Evolutionary conservation across 64 coral and sea anemone genomes (phyloP), one percentile per base, ranked within the genome.

Genomic region (Actinia tenebrosa): DNA sequence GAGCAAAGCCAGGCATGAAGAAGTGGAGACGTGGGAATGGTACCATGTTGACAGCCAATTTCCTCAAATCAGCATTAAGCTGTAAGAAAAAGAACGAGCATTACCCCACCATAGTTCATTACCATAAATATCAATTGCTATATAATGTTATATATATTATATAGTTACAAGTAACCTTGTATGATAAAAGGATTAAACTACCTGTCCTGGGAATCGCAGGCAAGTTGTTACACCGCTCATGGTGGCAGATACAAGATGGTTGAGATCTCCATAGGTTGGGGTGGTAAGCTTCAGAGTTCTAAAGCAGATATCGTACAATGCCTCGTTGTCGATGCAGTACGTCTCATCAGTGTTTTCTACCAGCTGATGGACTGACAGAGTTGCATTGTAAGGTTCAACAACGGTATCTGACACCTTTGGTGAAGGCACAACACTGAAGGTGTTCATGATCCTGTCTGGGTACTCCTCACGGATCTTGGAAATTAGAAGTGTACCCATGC

Each of bases 301-400:
- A 63, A 92, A 92, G 71, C 91, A 92, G 81, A 92, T 92, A 84
- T 92, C 91, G 80, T 92, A 92, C 81, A 92, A 59, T 30, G 91
- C 91, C 64, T 92, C 91, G 61, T 92, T 92, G 71, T 92, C 91
- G 58, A 92, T 92, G 81, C 91, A 92, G 82, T 88, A 92, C 6
- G 93, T 94, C 84, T 94, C 93, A 84, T 94, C 93, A 14, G 93
- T 94, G 89, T 94, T 94, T 45, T 94, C 93, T 42, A 94, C 89
- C 78, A 94, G 86, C 64, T 94, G 93, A 94, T 94, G 93, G 15
- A 94, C 93, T 4, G 93, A 94, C 59, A 94, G 93, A 22, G 93
- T 94, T 18, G 93, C 93, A 64, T 94, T 94, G 89, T 94, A 94
- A 53, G 93, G 93, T 54, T 94, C 93, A 55, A 94, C 93, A 77